phyloP scores from a whole-genome alignment of 2,113 vertebrate genomes.

The Antennarius striatus region DNA sequence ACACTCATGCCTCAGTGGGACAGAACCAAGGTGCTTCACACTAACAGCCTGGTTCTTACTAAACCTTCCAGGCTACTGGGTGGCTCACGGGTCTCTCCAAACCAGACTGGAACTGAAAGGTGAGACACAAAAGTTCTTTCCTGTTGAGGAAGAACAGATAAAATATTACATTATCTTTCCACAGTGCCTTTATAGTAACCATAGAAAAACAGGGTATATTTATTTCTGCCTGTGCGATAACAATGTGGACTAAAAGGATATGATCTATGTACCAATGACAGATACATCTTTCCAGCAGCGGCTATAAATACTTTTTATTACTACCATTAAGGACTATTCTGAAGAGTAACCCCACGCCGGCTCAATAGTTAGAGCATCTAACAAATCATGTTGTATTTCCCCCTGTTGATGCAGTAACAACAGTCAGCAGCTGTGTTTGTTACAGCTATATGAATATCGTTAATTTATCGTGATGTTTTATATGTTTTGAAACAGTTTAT shows the following conservation, averaged over 20 bases:
- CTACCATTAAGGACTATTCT: neutral
- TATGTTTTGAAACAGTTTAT: neutral
- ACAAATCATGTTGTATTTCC: neutral
- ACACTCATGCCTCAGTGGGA: conserved; percentile 86
- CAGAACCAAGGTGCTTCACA: conserved; percentile 60
- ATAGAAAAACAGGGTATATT: neutral
- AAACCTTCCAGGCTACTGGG: conserved; percentile 35
- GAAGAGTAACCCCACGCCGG: conserved; percentile 3
- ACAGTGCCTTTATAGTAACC: neutral
- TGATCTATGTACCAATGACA: no score
- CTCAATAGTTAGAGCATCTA: conserved; percentile 33
- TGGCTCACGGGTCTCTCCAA: conserved; percentile 22
- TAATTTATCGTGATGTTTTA: neutral
- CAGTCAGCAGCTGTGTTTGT: no score
- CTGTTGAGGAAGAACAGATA: conserved; percentile 40
- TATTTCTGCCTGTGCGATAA: neutral
- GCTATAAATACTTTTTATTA: neutral
- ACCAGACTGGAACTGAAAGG: conserved; percentile 5
- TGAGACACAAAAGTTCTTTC: neutral
- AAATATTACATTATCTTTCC: conserved; percentile 6
- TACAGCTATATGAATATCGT: neutral
- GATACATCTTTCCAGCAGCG: neutral
- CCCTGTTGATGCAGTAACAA: neutral
- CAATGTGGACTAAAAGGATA: neutral
- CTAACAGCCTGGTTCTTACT: conserved; percentile 47